phyloP scores from a whole-genome alignment of 2,888 invertebrate genomes.

The Eupithecia subumbrata region DNA sequence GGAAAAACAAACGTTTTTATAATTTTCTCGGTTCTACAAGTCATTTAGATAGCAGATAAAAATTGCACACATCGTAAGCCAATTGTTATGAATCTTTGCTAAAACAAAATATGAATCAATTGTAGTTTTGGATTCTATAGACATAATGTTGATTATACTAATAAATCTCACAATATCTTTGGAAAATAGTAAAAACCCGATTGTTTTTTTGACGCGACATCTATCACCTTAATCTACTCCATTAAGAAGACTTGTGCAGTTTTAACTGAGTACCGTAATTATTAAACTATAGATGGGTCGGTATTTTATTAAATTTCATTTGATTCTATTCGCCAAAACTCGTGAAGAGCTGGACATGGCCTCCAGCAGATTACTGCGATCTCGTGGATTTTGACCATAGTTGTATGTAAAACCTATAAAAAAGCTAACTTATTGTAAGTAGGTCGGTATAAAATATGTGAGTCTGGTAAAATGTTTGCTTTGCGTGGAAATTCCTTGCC shows the following conservation, averaged over 20 bases:
- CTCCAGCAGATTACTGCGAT: neutral
- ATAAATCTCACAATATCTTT: too few species aligned
- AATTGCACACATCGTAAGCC: too few species aligned
- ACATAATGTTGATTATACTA: too few species aligned
- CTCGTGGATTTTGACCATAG: neutral
- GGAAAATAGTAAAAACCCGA: too few species aligned
- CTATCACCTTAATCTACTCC: too few species aligned
- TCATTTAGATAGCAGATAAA: too few species aligned
- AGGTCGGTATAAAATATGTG: neutral
- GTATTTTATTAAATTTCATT: neutral
- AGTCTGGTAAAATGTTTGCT: constrained; percentile 10
- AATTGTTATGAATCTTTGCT: too few species aligned
- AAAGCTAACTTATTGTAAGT: neutral
- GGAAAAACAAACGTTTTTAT: too few species aligned
- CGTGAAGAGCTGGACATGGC: neutral
- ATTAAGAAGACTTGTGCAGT: neutral
- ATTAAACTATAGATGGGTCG: neutral
- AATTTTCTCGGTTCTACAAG: too few species aligned
- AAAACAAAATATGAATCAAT: too few species aligned
- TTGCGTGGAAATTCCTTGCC: constrained; percentile 20
- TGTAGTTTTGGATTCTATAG: too few species aligned
- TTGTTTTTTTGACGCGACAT: too few species aligned
- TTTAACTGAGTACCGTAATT: neutral
- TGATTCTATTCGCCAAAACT: neutral
- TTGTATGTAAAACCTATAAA: neutral